Base-by-base conservation (phyloP, 92 coral and sea anemone genomes). In the Zoanthus gigantus region DNA sequence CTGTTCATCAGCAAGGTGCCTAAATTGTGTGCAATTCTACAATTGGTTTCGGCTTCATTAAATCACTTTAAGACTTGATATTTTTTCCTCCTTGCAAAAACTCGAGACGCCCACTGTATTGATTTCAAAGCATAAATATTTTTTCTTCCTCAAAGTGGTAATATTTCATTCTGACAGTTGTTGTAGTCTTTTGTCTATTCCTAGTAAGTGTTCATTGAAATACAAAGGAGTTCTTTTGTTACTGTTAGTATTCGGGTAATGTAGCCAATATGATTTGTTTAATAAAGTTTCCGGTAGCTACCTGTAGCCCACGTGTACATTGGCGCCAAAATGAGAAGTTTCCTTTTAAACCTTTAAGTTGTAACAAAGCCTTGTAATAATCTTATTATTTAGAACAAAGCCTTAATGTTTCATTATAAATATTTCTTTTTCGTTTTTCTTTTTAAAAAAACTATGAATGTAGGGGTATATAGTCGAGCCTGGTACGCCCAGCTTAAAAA, bases 241-340 rank as follows among this genome's bases (percentile, higher is more conserved):
- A 14, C 53, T 81, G 28, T 79, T 63, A 54, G 29, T 28, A 30
- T 31, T 17, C 1, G 31, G n/a, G 18, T 57, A 23, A 18, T 46
- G 85, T 28, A 81, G 85, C 85, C 85, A 81, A 65, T 81, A 81
- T 71, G 58, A 9, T 45, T 81, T 16, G 61, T 69, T 69, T 65
- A 65, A 30, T 65, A 46, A 66, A n/a, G 45, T 44, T 81, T 81
- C 85, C 85, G 58, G 76, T 54, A 14, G 54, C 32, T n/a, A 48
- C n/a, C 47, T n/a, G 23, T 46, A 11, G 60, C 75, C 47, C 85
- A 81, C 75, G 30, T 66, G 75, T 29, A 17, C 16, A 47, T 18
- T 81, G 75, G 61, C 76, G 61, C 75, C 76, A 23, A 37, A 15
- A 9, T 57, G 53, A 78, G 71, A 78, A 57, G 71, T 29, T 61